A percentile compares a stretch with the other conserved stretches of the same genome.
Evolutionary conservation across 2,888 invertebrate species (phyloP).

Genomic region (Drosophila affinis): DNA sequence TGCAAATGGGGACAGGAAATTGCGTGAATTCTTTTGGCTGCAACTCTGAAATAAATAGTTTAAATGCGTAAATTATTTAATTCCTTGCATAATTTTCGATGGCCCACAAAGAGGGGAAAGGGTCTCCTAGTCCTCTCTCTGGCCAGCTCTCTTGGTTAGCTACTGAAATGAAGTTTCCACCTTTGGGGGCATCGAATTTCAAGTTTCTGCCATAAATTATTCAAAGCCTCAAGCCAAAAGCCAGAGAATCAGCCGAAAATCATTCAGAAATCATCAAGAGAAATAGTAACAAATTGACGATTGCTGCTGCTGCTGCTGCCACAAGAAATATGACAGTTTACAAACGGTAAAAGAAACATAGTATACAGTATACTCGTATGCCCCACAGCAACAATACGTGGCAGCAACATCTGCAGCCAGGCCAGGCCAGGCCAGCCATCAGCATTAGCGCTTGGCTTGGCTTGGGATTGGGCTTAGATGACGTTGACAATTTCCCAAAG

Average conservation of each 20-base stretch:
- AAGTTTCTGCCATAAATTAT: constrained; percentile 46
- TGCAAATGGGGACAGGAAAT: constrained; percentile 53
- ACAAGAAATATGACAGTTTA: constrained; percentile 61
- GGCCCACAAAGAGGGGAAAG: neutral
- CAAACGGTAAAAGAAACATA: constrained; percentile 69
- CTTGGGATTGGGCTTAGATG: constrained; percentile 35
- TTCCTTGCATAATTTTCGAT: constrained; percentile 18
- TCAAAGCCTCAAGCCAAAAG: constrained; percentile 24
- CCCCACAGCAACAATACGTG: constrained; percentile 29
- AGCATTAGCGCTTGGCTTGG: constrained; percentile 43
- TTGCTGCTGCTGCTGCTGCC: constrained; percentile 15
- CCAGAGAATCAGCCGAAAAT: constrained; percentile 7
- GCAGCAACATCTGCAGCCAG: neutral
- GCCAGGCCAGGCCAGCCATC: constrained; percentile 6
- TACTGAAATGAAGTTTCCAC: neutral
- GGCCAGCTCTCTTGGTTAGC: neutral
- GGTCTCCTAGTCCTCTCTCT: neutral
- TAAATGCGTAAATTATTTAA: constrained; percentile 10
- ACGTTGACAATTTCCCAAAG: constrained; percentile 61
- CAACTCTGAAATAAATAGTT: constrained; percentile 37
- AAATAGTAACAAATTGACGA: constrained; percentile 74
- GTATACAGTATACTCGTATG: constrained; percentile 13
- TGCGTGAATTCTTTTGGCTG: constrained; percentile 27
- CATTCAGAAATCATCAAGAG: constrained; percentile 63
- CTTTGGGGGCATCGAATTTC: constrained; percentile 16